Percentiles rank a stretch among this genome's conserved stretches.
phyloP scores from a whole-genome alignment of 2,113 vertebrate species.

The Cavia aperea region DNA sequence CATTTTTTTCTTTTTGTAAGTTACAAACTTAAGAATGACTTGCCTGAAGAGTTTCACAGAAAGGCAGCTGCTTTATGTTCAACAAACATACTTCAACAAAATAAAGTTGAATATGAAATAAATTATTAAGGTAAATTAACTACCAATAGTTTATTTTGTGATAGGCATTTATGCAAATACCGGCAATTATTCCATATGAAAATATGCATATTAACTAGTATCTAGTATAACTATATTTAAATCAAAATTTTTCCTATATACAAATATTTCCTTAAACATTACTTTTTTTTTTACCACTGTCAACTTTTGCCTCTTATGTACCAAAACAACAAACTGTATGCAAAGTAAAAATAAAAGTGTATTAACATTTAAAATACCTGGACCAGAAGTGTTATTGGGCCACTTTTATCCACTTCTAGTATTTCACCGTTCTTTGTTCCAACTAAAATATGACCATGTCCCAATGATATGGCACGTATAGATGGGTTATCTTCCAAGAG shows the following conservation, averaged over 20 bases:
- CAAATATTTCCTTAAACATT: slow-evolving; percentile 9
- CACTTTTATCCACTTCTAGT: slow-evolving; percentile 97
- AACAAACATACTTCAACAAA: slow-evolving; percentile 30
- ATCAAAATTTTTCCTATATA: not conserved
- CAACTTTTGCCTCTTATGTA: slow-evolving; percentile 5
- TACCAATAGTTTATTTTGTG: not conserved
- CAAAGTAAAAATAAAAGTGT: not conserved
- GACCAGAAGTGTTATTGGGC: slow-evolving; percentile 90
- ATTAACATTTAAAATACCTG: slow-evolving; percentile 75
- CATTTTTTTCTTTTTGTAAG: not conserved
- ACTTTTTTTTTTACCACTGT: not conserved
- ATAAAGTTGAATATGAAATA: slow-evolving; percentile 51
- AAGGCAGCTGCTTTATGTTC: not conserved
- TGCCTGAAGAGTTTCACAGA: slow-evolving; percentile 24
- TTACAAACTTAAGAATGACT: slow-evolving; percentile 31
- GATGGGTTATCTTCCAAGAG: slow-evolving; percentile 98
- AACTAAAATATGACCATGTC: slow-evolving; percentile 96
- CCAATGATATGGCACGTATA: slow-evolving; percentile 98
- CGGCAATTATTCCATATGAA: not conserved
- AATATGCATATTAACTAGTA: not conserved
- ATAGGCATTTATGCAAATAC: slow-evolving; percentile 23
- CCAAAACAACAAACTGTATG: not conserved
- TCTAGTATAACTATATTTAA: slow-evolving; percentile 8
- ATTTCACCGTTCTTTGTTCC: slow-evolving; percentile 99
- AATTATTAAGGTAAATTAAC: slow-evolving; percentile 1